phyloP scores from a whole-genome alignment of 2,888 invertebrate species.

The Cryptus viduatorius region DNA sequence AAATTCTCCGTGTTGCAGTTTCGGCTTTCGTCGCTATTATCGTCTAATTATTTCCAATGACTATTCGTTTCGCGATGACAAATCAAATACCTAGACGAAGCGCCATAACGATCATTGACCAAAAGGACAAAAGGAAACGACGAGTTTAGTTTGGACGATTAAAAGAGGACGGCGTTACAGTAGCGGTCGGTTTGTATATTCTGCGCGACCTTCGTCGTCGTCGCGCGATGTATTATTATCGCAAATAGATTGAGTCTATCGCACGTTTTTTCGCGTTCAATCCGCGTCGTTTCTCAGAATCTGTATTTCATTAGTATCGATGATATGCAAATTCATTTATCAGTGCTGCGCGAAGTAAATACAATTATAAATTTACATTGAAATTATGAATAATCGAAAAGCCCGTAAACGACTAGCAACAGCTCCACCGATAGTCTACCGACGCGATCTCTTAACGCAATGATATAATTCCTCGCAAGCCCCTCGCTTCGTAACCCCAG shows the following conservation, averaged over 20 bases:
- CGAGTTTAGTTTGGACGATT: neutral
- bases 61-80: neutral
- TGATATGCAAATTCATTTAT: neutral
- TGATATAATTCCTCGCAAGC: neutral
- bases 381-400: neutral
- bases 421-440: neutral
- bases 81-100: neutral
- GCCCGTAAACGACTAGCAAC: neutral
- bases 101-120: neutral
- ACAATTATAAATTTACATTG: neutral
- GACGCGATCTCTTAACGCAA: neutral
- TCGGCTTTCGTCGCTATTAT: neutral
- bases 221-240: slow-evolving; percentile 46
- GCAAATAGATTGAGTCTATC: slow-evolving; percentile 32
- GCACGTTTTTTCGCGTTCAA: neutral
- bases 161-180: neutral
- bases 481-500: neutral
- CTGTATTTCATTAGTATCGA: neutral
- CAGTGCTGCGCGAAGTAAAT: neutral
- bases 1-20: neutral
- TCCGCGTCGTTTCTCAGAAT: neutral
- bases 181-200: slow-evolving; percentile 19
- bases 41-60: slow-evolving; percentile 8
- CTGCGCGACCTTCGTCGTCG: slow-evolving; percentile 37
- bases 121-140: too few relatives aligned